These are phyloP conservation scores for Poecilia wingei DNA, from an alignment of 2,797 vertebrate genomes.

Conservation along the genomic window DNA sequence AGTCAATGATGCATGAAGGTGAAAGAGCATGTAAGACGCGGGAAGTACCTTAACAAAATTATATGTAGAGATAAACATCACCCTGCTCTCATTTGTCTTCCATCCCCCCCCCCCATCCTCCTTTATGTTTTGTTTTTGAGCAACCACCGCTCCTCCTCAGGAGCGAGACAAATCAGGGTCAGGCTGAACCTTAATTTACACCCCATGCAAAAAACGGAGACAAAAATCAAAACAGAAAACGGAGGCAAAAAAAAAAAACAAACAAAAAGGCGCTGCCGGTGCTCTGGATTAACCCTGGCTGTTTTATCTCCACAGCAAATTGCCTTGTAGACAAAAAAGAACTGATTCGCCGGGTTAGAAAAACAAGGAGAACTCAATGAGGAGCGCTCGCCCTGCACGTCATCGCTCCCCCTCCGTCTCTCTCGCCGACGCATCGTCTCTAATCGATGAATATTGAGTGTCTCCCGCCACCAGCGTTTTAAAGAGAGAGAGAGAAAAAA, in stretches of 20 bases:
- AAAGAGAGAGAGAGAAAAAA: slow-evolving; percentile 23
- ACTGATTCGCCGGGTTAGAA: slow-evolving; percentile 59
- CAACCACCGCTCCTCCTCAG: slow-evolving; percentile 22
- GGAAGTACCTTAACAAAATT: background rate
- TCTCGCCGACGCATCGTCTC: slow-evolving; percentile 56
- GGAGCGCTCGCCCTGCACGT: slow-evolving; percentile 48
- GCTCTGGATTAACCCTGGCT: slow-evolving; percentile 68
- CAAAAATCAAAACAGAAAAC: slow-evolving; percentile 57
- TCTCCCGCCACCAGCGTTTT: slow-evolving; percentile 70
- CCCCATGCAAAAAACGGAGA: slow-evolving; percentile 40
- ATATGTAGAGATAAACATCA: slow-evolving; percentile 1
- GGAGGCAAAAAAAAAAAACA: slow-evolving; percentile 26
- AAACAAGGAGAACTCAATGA: slow-evolving; percentile 58
- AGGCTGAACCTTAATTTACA: slow-evolving; percentile 56
- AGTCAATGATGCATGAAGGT: background rate
- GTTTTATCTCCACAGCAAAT: slow-evolving; percentile 74
- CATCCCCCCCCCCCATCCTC: background rate
- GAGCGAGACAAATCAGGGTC: slow-evolving; percentile 56
- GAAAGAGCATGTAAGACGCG: slow-evolving; percentile 1
- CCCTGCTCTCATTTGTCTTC: slow-evolving; percentile 36
- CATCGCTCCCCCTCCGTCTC: slow-evolving; percentile 44
- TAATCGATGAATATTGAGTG: slow-evolving; percentile 80
- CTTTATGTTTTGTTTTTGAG: slow-evolving; percentile 10
- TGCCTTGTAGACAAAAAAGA: slow-evolving; percentile 73
- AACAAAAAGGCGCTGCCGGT: slow-evolving; percentile 16